These are phyloP conservation scores for Xanthia togata DNA, from an alignment of 2,888 invertebrate species.

Conservation along the genomic window DNA sequence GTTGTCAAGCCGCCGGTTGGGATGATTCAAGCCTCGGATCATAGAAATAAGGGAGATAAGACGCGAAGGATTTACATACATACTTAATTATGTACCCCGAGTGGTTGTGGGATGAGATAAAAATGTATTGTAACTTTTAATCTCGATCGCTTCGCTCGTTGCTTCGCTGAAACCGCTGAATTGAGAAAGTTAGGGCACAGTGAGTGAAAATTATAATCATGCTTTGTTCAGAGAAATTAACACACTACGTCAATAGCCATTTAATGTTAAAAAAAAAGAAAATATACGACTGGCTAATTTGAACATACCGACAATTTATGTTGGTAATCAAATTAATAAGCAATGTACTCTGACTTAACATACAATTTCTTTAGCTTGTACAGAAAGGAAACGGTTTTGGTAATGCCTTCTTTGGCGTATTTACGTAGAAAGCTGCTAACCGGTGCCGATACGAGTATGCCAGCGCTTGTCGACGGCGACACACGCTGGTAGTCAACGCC, in stretches of 20 bases:
- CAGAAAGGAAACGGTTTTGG: neutral
- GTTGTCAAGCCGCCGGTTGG: constrained; percentile 72
- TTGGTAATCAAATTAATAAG: neutral
- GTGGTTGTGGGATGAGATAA: constrained; percentile 31
- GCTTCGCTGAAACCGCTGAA: constrained; percentile 8
- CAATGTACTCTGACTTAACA: neutral
- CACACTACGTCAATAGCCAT: neutral
- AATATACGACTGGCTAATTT: neutral
- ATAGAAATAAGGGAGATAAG: constrained; percentile 64
- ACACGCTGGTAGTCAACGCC: no score
- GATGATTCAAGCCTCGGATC: constrained; percentile 73
- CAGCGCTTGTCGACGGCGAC: no score
- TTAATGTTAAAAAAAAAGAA: no score
- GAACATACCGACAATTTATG: neutral
- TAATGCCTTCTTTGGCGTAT: neutral
- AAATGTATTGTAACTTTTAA: constrained; percentile 40
- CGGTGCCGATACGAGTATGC: no score
- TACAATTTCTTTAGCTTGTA: neutral
- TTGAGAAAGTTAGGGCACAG: neutral
- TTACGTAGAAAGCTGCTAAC: no score
- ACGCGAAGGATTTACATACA: constrained; percentile 35
- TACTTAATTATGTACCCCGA: constrained; percentile 40
- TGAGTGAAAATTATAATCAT: constrained; percentile 9
- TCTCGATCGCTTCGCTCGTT: neutral
- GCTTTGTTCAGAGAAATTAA: neutral